Percentiles rank a stretch among this genome's conserved stretches.
phyloP scores from a whole-genome alignment of 2,888 invertebrate genomes.

The Isotomurus palustris region DNA sequence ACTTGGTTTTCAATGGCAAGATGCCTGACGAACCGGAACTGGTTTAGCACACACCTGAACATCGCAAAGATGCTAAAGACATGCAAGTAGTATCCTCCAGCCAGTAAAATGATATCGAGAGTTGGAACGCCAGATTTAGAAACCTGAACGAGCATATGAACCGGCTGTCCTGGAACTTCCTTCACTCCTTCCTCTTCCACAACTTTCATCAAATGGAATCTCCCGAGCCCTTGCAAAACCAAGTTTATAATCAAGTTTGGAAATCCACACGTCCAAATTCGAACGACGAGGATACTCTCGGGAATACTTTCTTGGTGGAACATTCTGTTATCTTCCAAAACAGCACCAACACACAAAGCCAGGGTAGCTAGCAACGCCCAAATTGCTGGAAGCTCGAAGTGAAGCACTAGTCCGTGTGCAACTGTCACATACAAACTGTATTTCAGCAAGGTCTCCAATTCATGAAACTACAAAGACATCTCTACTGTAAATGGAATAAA shows the following conservation, averaged over 20 bases:
- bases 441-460: background rate
- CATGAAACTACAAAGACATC: background rate
- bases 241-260: background rate
- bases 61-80: slow-evolving; percentile 1
- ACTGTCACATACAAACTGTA: background rate
- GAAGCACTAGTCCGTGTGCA: background rate
- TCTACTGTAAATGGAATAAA: background rate
- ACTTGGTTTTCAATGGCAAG: background rate
- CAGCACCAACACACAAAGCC: too few relatives aligned
- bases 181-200: background rate
- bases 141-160: background rate
- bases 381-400: background rate
- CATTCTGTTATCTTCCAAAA: background rate
- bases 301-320: slow-evolving; percentile 4
- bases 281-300: slow-evolving; percentile 1
- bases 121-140: background rate
- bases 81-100: background rate
- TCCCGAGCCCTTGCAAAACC: background rate
- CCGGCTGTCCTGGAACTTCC: background rate
- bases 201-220: background rate
- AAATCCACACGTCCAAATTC: slow-evolving; percentile 6
- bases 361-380: too few relatives aligned
- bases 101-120: background rate
- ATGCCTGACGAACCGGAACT: background rate
- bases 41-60: background rate